These are phyloP conservation scores for Pseudeuparius sepicola DNA, from an alignment of 2,888 invertebrate genomes.

Conservation along the genomic window DNA sequence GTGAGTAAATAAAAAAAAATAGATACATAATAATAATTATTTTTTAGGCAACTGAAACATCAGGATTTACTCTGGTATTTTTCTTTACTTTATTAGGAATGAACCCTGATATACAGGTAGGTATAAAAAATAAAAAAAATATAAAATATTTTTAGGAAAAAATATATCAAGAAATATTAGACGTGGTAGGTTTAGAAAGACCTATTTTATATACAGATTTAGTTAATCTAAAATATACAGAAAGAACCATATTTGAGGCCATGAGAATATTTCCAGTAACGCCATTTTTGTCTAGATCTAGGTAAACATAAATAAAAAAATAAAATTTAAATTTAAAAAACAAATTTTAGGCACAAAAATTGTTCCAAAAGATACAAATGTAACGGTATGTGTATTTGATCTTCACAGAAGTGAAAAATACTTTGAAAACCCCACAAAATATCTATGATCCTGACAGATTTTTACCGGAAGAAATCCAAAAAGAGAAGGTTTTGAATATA, in stretches of 20 bases:
- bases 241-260: conserved; percentile 18
- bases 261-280: conserved; percentile 20
- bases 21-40: no score
- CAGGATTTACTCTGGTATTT: no score
- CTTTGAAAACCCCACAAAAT: conserved; percentile 47
- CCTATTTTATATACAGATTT: conserved; percentile 18
- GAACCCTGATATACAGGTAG: no score
- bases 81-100: no score
- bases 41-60: no score
- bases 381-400: conserved; percentile 17
- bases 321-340: no score
- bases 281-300: conserved; percentile 16
- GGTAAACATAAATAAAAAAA: no score
- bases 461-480: conserved; percentile 39
- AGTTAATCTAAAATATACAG: conserved; percentile 20
- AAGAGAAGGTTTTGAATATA: conserved; percentile 39
- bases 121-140: no score
- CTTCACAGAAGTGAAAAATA: conserved; percentile 38
- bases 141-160: conserved; percentile 19
- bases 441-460: conserved; percentile 51
- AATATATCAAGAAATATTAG: conserved; percentile 20
- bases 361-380: conserved; percentile 18
- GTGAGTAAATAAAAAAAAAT: no score
- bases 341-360: conserved; percentile 16
- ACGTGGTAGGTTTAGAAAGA: conserved; percentile 14